Base-by-base conservation (phyloP, 1,140 invertebrate species). In the Diorhabda elongata region DNA sequence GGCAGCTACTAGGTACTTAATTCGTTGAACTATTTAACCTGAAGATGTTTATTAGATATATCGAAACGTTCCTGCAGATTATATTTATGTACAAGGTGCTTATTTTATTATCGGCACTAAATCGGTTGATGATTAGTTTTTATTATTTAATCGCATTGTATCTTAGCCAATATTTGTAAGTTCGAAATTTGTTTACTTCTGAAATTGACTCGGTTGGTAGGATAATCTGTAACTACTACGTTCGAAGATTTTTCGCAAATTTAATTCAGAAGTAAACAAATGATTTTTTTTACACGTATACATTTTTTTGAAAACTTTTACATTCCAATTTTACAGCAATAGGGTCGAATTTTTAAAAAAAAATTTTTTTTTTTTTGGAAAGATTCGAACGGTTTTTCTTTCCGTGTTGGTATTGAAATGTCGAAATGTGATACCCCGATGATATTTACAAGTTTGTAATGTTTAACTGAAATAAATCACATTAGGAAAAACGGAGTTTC, bases 341-440 rank as follows among this genome's bases (percentile, higher is more conserved):
- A 52, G 47, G 2, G n/a, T 4, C n/a, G n/a, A 52, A 52, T 52
- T 6, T 52, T 3, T 6, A 2, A 4, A 52, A 6, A n/a, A 52
- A 52, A 52, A n/a, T 52, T 3, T 52, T 2, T 52, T 4, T 52
- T 9, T 52, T 52, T 52, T n/a, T 52, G n/a, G 47, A 26, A 26
- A 26, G 1, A 26, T 26, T 26, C 26, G 26, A 26, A 26, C 26
- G 0, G 26, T 26, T 2, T 26, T 26, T 26, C 26, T 26, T 26
- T 26, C n/a, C n/a, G n/a, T 52, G n/a, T 52, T 52, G 47, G 47
- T 52, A 52, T 52, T 52, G 47, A 52, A 8, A 52, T 62, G 61
- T 62, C 44, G 44, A 62, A 62, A 62, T 62, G 61, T 62, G 61
- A 62, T 62, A 62, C 44, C 61, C n/a, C 43, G n/a, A 6, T 62